A percentile compares a stretch with the other conserved stretches of the same genome.
Evolutionary conservation across 2,888 invertebrate genomes (phyloP).

Genomic region (Ophonus ardosiacus): DNA sequence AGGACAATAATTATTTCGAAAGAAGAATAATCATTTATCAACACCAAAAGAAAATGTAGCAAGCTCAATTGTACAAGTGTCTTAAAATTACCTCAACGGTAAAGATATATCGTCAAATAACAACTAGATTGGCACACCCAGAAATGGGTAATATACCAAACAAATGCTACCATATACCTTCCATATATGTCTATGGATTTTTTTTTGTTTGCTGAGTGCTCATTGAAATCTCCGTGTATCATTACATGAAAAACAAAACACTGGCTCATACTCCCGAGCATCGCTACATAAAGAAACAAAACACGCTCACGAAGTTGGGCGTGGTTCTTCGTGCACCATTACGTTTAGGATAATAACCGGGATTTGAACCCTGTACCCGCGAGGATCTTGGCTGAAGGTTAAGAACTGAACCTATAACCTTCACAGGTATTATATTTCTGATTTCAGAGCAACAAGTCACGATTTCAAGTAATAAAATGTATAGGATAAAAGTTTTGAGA

Average conservation of each 20-base stretch:
- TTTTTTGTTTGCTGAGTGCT: not conserved
- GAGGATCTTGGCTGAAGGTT: not conserved
- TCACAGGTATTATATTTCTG: not conserved
- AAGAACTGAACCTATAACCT: not conserved
- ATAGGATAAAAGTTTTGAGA: too few relatives aligned
- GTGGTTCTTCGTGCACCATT: constrained; percentile 2
- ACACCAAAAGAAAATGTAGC: too few relatives aligned
- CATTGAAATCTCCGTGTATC: not conserved
- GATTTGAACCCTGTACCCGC: not conserved
- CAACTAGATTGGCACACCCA: too few relatives aligned
- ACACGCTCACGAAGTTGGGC: constrained; percentile 7
- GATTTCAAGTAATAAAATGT: not conserved
- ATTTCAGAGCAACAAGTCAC: not conserved
- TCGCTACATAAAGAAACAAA: not conserved
- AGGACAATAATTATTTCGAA: not conserved
- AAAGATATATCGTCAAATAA: too few relatives aligned
- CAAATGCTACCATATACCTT: not conserved
- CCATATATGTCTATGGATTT: not conserved
- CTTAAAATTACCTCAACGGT: too few relatives aligned
- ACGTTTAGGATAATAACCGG: not conserved
- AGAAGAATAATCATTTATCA: too few relatives aligned
- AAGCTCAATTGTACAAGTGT: too few relatives aligned
- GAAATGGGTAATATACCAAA: too few relatives aligned
- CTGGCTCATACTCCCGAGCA: not conserved
- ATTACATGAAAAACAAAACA: not conserved